Percentiles rank a stretch among this genome's conserved stretches.
Evolutionary conservation across 2,888 invertebrate species (phyloP).

Genomic region (Mythimna lalbum): DNA sequence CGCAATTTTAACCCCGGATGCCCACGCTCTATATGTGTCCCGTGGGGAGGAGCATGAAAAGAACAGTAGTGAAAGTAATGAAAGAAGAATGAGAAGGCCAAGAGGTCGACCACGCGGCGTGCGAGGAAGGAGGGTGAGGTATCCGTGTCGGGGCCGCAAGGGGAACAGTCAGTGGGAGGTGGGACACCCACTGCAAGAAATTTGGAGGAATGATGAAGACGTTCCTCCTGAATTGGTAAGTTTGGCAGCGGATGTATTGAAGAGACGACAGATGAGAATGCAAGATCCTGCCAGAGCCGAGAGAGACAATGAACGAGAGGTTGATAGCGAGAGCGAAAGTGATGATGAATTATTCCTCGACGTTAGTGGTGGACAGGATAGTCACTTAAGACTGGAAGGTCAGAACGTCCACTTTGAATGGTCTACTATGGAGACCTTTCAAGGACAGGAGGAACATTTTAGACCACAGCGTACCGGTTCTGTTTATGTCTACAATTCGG

Average conservation of each 20-base stretch:
- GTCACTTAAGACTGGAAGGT: conserved; percentile 1
- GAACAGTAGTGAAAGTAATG: too few species aligned
- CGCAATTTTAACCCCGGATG: too few species aligned
- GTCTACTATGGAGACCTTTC: conserved; percentile 28
- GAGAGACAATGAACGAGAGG: neutral
- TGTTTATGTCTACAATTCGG: neutral
- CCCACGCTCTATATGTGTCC: too few species aligned
- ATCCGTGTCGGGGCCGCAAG: too few species aligned
- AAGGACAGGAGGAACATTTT: conserved; percentile 18
- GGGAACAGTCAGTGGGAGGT: too few species aligned
- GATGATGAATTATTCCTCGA: neutral
- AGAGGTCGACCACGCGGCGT: too few species aligned
- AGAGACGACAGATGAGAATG: neutral
- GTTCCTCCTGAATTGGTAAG: conserved; percentile 3
- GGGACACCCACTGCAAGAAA: too few species aligned
- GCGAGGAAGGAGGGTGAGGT: too few species aligned
- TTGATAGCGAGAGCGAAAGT: neutral
- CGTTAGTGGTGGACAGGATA: neutral
- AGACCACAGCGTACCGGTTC: neutral
- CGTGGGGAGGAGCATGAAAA: too few species aligned
- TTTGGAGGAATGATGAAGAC: neutral
- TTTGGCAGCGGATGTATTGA: neutral
- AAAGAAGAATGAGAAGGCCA: too few species aligned
- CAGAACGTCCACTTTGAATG: conserved; percentile 14
- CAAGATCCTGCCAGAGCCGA: neutral